Evolutionary conservation across 2,113 vertebrate genomes (phyloP).

Genomic region (Boleophthalmus pectinirostris): DNA sequence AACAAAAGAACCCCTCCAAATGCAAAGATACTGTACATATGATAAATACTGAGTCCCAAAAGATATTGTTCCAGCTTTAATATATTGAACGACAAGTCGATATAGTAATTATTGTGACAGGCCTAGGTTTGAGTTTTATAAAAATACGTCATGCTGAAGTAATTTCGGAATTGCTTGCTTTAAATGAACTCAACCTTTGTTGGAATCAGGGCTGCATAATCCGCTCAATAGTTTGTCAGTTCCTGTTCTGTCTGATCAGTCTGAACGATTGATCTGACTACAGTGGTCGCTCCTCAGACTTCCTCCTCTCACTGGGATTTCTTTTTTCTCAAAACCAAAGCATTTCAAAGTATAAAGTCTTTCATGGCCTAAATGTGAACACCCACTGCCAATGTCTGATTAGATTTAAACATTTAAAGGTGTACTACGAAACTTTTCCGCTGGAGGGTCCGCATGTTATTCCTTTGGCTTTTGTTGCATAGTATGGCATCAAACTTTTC

Average conservation of each 20-base stretch:
- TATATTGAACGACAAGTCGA: too few species aligned
- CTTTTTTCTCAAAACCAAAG: slow-evolving; percentile 17
- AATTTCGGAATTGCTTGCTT: background rate
- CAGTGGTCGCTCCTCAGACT: slow-evolving; percentile 11
- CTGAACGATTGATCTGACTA: slow-evolving; percentile 41
- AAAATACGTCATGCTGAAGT: background rate
- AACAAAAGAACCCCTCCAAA: too few species aligned
- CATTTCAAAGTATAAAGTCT: slow-evolving; percentile 1
- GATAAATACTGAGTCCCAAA: too few species aligned
- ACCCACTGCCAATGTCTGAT: background rate
- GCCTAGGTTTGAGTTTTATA: background rate
- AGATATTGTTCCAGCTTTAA: too few species aligned
- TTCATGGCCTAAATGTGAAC: slow-evolving; percentile 17
- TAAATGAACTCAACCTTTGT: background rate
- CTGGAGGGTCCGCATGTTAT: background rate
- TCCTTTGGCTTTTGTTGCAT: background rate
- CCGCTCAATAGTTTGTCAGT: background rate
- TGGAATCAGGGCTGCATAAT: slow-evolving; percentile 6
- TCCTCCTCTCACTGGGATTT: slow-evolving; percentile 24
- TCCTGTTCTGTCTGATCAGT: slow-evolving; percentile 9
- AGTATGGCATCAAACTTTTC: background rate
- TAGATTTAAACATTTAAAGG: slow-evolving; percentile 9
- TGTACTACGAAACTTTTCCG: background rate
- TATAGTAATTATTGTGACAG: too few species aligned
- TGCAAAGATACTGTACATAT: too few species aligned